These are phyloP conservation scores for Grammomys dolichurus DNA, from an alignment of 2,113 vertebrate species.

Conservation along the genomic window DNA sequence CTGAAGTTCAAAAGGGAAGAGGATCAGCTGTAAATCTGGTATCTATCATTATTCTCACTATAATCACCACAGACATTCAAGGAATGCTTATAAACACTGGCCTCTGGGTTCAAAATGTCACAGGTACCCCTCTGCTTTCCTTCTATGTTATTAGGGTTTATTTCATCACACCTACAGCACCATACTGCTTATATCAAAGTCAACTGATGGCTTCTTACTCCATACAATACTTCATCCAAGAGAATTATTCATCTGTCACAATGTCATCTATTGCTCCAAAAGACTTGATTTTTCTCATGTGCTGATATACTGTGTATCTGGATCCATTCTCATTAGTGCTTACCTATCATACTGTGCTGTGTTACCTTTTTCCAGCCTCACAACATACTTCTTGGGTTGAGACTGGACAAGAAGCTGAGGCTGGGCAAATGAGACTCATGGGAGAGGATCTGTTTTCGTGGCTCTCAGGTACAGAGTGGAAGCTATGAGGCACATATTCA, in stretches of 20 bases:
- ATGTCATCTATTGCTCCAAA: neutral
- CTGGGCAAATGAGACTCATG: neutral
- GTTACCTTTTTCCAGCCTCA: neutral
- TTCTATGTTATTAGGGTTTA: neutral
- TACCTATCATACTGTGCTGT: neutral
- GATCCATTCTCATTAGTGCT: neutral
- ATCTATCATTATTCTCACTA: neutral
- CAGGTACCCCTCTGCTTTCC: neutral
- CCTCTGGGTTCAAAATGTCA: neutral
- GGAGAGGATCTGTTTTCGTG: neutral
- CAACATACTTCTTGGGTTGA: neutral
- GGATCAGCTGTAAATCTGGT: neutral
- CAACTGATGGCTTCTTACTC: neutral
- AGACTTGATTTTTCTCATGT: neutral
- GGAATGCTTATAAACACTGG: neutral
- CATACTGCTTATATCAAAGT: neutral
- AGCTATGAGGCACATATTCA: neutral
- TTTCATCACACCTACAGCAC: neutral
- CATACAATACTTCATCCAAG: neutral
- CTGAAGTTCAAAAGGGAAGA: neutral
- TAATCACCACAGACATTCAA: neutral
- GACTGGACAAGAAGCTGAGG: neutral
- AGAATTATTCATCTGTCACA: neutral
- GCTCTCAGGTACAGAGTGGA: neutral
- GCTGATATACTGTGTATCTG: neutral